Evolutionary conservation across 2,888 invertebrate species (phyloP).

Genomic region (Pammene aurita): DNA sequence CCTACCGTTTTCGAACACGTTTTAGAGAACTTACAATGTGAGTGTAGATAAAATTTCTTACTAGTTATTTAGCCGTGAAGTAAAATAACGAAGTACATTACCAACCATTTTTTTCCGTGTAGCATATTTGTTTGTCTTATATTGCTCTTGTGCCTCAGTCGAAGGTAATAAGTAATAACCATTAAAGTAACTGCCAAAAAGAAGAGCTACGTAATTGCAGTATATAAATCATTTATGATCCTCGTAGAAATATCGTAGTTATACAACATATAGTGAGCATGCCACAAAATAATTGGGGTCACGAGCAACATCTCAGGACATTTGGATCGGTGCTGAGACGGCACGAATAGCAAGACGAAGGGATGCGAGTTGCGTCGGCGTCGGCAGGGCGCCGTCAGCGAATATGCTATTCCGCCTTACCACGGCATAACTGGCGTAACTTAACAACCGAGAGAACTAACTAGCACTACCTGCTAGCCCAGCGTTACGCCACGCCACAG

Average conservation of each 20-base stretch:
- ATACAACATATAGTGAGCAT: constrained; percentile 2
- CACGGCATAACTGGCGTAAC: constrained; percentile 31
- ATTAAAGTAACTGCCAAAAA: constrained; percentile 57
- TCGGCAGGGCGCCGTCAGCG: constrained; percentile 51
- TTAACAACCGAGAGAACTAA: background rate
- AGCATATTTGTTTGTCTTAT: constrained; percentile 28
- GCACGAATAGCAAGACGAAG: constrained; percentile 56
- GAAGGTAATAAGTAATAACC: constrained; percentile 63
- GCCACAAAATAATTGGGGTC: constrained; percentile 56
- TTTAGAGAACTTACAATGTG: too few species aligned
- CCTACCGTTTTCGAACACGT: too few species aligned
- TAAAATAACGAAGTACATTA: background rate
- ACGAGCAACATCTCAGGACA: constrained; percentile 51
- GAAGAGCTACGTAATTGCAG: constrained; percentile 41
- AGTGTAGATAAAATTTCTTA: too few species aligned
- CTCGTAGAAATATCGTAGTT: constrained; percentile 23
- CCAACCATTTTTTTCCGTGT: background rate
- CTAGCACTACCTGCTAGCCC: background rate
- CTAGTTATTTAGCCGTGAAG: background rate
- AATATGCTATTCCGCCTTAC: constrained; percentile 51
- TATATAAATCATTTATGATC: constrained; percentile 15
- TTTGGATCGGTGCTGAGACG: constrained; percentile 53
- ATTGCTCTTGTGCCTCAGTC: constrained; percentile 56
- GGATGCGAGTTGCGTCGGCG: constrained; percentile 46
- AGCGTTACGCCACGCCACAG: background rate